Percentiles rank a stretch among this genome's conserved stretches.
phyloP scores from a whole-genome alignment of 2,888 invertebrate species.

The Scaptomyza reducta region DNA sequence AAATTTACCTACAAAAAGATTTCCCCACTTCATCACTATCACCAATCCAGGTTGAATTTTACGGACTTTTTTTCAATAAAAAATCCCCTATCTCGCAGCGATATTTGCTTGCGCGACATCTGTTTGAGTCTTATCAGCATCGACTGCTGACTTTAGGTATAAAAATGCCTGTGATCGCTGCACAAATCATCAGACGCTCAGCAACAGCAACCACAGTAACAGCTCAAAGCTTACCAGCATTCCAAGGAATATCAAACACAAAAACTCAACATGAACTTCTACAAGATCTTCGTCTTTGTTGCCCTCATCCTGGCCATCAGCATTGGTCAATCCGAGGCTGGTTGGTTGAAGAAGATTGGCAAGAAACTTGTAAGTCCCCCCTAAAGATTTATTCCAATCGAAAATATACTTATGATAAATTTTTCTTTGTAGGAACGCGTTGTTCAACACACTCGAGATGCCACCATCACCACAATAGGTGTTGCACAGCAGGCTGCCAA shows the following conservation, averaged over 20 bases:
- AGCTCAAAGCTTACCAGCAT: not conserved
- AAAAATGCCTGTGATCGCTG: not conserved
- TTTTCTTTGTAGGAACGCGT: slow-evolving; percentile 60
- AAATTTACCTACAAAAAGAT: not conserved
- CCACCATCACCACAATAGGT: slow-evolving; percentile 65
- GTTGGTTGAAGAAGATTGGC: slow-evolving; percentile 77
- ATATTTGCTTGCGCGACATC: not conserved
- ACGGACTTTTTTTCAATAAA: not conserved
- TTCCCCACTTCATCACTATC: not conserved
- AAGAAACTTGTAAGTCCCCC: slow-evolving; percentile 71
- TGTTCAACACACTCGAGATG: slow-evolving; percentile 76
- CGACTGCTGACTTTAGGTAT: not conserved
- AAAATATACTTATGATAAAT: not conserved
- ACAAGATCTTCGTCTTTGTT: slow-evolving; percentile 61
- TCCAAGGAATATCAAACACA: slow-evolving; percentile 5
- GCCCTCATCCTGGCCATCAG: slow-evolving; percentile 68
- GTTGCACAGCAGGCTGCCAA: slow-evolving; percentile 74
- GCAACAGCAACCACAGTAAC: slow-evolving; percentile 1
- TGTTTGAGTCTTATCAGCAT: slow-evolving; percentile 3
- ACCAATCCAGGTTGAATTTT: not conserved
- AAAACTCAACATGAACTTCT: slow-evolving; percentile 54
- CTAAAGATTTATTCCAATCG: not conserved
- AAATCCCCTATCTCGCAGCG: not conserved
- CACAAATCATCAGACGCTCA: slow-evolving; percentile 30
- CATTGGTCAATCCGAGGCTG: slow-evolving; percentile 74